Evolutionary conservation across 1,140 invertebrate species (phyloP).

Genomic region (Sitophilus oryzae): DNA sequence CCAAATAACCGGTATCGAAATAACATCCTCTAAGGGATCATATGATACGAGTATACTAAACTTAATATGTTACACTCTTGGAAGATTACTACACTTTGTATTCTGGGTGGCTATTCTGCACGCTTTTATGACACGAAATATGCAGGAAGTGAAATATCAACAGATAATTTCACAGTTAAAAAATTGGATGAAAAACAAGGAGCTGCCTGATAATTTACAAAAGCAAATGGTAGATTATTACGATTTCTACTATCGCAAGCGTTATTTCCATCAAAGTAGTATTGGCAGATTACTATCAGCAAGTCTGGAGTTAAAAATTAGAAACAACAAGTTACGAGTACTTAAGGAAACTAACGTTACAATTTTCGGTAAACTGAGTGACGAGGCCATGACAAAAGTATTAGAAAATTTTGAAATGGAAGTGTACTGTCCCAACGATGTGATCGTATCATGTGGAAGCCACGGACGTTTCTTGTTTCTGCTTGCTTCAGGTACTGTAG

Average conservation of each 20-base stretch:
- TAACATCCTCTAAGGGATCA: neutral
- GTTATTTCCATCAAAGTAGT: slow-evolving; percentile 28
- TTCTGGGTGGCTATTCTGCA: slow-evolving; percentile 5
- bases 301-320: slow-evolving; percentile 26
- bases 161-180: slow-evolving; percentile 28
- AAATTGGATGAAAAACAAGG: slow-evolving; percentile 30
- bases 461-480: slow-evolving; percentile 56
- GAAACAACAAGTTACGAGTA: slow-evolving; percentile 21
- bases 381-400: slow-evolving; percentile 23
- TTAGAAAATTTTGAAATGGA: slow-evolving; percentile 26
- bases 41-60: slow-evolving; percentile 1
- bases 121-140: slow-evolving; percentile 12
- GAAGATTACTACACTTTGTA: slow-evolving; percentile 1
- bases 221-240: slow-evolving; percentile 29
- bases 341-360: slow-evolving; percentile 32
- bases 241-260: slow-evolving; percentile 28
- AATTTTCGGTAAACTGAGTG: slow-evolving; percentile 22
- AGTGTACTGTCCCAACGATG: slow-evolving; percentile 32
- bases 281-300: slow-evolving; percentile 30
- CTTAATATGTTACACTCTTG: neutral
- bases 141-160: slow-evolving; percentile 28
- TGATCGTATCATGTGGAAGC: slow-evolving; percentile 49
- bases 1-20: slow-evolving; percentile 11
- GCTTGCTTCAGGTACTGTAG: slow-evolving; percentile 50
- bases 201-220: slow-evolving; percentile 24